Percentiles rank a stretch among this genome's conserved stretches.
Evolutionary conservation across 2,888 invertebrate species (phyloP).

Genomic region (Taenaris catops): DNA sequence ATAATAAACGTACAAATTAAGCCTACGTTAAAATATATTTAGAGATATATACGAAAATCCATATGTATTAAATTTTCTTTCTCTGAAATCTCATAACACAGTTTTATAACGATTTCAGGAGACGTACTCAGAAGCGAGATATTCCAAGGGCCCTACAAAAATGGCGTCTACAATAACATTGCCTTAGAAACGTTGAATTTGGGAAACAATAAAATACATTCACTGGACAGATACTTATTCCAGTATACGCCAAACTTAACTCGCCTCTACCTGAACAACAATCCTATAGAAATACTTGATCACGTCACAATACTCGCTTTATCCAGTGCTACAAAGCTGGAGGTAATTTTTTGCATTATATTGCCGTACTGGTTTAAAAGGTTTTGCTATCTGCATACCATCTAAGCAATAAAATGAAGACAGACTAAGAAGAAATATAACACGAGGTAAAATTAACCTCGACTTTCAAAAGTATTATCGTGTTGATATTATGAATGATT

Average conservation of each 20-base stretch:
- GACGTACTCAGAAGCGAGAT: constrained; percentile 81
- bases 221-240: constrained; percentile 81
- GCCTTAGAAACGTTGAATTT: constrained; percentile 81
- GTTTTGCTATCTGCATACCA: too few species aligned
- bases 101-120: constrained; percentile 51
- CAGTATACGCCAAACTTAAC: constrained; percentile 82
- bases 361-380: not conserved
- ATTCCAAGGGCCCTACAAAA: constrained; percentile 83
- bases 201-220: constrained; percentile 82
- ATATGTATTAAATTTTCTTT: too few species aligned
- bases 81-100: not conserved
- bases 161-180: constrained; percentile 77
- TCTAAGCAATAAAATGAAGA: too few species aligned
- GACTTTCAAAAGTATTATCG: too few species aligned
- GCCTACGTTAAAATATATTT: too few species aligned
- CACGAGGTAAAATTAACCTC: too few species aligned
- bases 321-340: constrained; percentile 69
- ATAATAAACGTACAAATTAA: too few species aligned
- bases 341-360: constrained; percentile 52
- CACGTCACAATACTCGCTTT: constrained; percentile 79
- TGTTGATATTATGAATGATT: too few species aligned
- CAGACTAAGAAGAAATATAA: too few species aligned
- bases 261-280: constrained; percentile 81
- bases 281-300: constrained; percentile 81
- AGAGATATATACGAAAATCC: too few species aligned